phyloP scores from a whole-genome alignment of 37 sponge, comb jelly and placozoan species.

The Haliclona indistincta region DNA sequence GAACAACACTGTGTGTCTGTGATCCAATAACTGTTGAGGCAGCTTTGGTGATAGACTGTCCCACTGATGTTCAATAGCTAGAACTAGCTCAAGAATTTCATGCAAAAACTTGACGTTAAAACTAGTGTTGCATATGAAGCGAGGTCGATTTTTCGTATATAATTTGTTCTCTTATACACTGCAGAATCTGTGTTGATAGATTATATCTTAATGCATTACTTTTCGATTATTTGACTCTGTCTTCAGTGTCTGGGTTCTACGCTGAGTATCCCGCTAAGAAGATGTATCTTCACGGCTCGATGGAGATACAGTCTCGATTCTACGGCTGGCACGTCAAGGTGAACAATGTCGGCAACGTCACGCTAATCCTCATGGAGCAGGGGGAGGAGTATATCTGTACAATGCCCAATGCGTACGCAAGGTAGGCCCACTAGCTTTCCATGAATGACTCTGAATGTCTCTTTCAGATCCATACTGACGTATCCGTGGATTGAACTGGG shows the following conservation, averaged over 20 bases:
- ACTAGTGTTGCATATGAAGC: too few species aligned
- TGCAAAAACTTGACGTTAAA: too few species aligned
- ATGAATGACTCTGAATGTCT: neutral
- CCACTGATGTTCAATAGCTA: too few species aligned
- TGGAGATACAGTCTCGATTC: slow-evolving; percentile 86
- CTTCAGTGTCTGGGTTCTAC: slow-evolving; percentile 78
- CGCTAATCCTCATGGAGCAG: slow-evolving; percentile 30
- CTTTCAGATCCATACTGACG: slow-evolving; percentile 86
- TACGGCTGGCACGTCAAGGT: slow-evolving; percentile 40
- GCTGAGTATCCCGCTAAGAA: slow-evolving; percentile 65
- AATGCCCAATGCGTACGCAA: slow-evolving; percentile 71
- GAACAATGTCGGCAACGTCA: slow-evolving; percentile 20
- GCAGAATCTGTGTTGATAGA: too few species aligned
- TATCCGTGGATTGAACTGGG: slow-evolving; percentile 97
- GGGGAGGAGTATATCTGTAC: slow-evolving; percentile 63
- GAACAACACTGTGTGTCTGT: too few species aligned
- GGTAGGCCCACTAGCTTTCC: slow-evolving; percentile 21
- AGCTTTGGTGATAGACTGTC: too few species aligned
- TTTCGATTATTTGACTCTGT: too few species aligned
- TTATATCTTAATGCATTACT: too few species aligned
- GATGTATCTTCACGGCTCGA: slow-evolving; percentile 51
- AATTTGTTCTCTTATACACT: too few species aligned
- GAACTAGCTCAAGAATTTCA: too few species aligned
- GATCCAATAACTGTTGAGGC: too few species aligned
- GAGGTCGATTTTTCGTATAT: too few species aligned